phyloP scores from a whole-genome alignment of 2,113 vertebrate species.

The Dryoscopus gambensis region DNA sequence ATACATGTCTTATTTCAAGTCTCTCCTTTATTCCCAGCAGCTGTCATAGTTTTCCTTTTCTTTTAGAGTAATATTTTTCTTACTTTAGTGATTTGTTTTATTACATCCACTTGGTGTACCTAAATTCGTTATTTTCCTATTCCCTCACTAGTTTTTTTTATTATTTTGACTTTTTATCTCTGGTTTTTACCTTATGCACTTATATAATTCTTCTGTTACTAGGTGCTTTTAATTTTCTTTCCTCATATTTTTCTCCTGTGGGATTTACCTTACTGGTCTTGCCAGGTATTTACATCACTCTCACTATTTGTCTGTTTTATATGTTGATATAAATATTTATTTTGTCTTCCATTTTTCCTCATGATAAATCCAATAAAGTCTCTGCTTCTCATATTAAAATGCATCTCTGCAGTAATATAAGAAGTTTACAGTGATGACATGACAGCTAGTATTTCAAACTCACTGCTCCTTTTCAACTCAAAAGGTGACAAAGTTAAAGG shows the following conservation, averaged over 20 bases:
- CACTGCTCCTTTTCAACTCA: background rate
- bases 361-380: background rate
- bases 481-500: background rate
- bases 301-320: background rate
- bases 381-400: background rate
- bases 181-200: background rate
- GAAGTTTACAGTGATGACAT: background rate
- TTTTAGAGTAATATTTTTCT: slow-evolving; percentile 1
- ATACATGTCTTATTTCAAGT: background rate
- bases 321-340: slow-evolving; percentile 6
- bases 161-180: background rate
- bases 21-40: background rate
- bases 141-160: background rate
- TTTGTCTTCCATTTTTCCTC: background rate
- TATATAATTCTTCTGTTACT: background rate
- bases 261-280: background rate
- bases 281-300: background rate
- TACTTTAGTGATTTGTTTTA: slow-evolving; percentile 4
- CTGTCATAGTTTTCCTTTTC: background rate
- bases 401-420: background rate
- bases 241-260: background rate
- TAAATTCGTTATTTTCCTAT: slow-evolving; percentile 18
- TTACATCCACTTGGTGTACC: background rate
- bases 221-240: background rate
- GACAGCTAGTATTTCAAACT: background rate